Percentiles rank a stretch among this genome's conserved stretches.
These are phyloP conservation scores for Leptosomus discolor DNA, from an alignment of 2,113 vertebrate genomes.

Conservation along the genomic window DNA sequence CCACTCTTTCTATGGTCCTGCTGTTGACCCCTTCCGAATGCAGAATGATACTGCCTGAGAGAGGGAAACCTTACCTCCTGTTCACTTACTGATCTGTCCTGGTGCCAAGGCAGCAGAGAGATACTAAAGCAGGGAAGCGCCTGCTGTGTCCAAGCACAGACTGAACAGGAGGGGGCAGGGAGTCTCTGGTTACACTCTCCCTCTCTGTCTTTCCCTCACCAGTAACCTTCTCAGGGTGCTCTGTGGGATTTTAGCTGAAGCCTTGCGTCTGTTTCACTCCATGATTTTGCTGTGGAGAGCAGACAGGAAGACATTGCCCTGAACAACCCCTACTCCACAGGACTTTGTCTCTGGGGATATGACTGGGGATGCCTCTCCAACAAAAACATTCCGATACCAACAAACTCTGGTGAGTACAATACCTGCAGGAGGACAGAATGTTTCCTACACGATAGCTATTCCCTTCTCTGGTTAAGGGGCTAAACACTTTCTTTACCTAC, in stretches of 20 bases:
- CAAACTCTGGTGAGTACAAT: slow-evolving; percentile 82
- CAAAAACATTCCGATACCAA: slow-evolving; percentile 84
- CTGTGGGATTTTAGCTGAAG: slow-evolving; percentile 10
- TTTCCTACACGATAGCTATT: background rate
- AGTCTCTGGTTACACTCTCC: slow-evolving; percentile 62
- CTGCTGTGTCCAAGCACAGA: slow-evolving; percentile 34
- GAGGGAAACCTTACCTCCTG: slow-evolving; percentile 56
- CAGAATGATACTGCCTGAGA: background rate
- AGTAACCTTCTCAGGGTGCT: slow-evolving; percentile 42
- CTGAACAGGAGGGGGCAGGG: slow-evolving; percentile 57
- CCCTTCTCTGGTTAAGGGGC: background rate
- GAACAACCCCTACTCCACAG: background rate
- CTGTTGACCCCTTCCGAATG: background rate
- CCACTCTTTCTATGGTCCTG: background rate
- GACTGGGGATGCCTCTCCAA: slow-evolving; percentile 85
- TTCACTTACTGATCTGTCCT: slow-evolving; percentile 61
- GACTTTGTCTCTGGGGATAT: slow-evolving; percentile 52
- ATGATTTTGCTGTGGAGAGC: background rate
- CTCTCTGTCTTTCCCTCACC: background rate
- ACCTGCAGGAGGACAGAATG: background rate
- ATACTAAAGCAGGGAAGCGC: slow-evolving; percentile 4
- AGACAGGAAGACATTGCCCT: background rate
- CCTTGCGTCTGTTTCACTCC: background rate
- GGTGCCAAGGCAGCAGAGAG: slow-evolving; percentile 43
- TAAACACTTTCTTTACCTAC: background rate